Base-by-base conservation (phyloP, 2,888 invertebrate genomes). In the Melieria crassipennis region DNA sequence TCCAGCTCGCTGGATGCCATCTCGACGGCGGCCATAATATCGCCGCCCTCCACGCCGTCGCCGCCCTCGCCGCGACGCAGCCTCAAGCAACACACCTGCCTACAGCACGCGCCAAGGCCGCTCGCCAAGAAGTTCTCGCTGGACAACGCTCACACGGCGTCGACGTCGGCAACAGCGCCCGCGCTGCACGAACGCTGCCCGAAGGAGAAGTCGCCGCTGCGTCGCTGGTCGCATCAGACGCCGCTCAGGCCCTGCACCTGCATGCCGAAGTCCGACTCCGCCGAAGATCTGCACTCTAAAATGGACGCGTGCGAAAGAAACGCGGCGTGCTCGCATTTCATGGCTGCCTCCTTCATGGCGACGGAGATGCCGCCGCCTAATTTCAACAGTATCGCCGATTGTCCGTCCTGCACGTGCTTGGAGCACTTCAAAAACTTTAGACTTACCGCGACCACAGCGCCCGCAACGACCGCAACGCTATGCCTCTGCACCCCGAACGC, bases 1-100 rank as follows among this genome's bases (percentile, higher is more conserved):
- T 86, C 86, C 1, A 87, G 80, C 74, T 87, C 87, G 2, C 71
- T 87, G 45, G 87, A 87, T 78, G 83, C 85, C 72, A 84, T 87
- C 47, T 84, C 86, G 4, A 55, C 58, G 6, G 48, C 48, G 10
- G 58, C 58, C 7, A 43, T 61, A 9, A 78, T 82, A 11, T 84
- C 84, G n/a, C 84, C 85, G n/a, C 83, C 84, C 0, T 72, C 75
- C 13, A 81, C 84, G n/a, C 84, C 85, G 2, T 81, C 80, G 5
- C 82, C 80, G 4, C 83, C 84, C 30, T 78, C 80, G 9, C 82
- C 81, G 7, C 80, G 80, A 3, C 80, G 83, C 46, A 82, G 80
- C 61, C 78, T 82, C 9, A 83, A 83, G 60, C 80, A 79, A 45
- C 83, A 85, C 75, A 82, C 75, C 13, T 84, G 85, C 62, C 74